Evolutionary conservation across 1,140 invertebrate genomes (phyloP).

Genomic region (Stratiolaelaps scimitus): DNA sequence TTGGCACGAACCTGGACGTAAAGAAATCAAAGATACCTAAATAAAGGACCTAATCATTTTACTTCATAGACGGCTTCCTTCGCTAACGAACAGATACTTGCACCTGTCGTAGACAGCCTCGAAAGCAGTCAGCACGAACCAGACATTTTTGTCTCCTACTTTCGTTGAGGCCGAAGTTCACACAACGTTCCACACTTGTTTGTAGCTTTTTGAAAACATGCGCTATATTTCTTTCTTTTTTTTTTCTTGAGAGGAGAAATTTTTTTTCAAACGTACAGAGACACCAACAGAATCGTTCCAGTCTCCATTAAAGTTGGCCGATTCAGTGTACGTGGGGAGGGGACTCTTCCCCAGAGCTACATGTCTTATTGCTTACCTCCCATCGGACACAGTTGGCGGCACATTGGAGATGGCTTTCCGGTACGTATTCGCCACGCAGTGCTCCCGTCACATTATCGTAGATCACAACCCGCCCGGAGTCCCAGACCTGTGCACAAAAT

Average conservation of each 20-base stretch:
- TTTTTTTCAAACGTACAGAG: background rate
- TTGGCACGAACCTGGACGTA: no score
- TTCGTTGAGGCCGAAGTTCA: background rate
- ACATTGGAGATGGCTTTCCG: conserved; percentile 23
- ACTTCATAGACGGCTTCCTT: no score
- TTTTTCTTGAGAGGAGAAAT: background rate
- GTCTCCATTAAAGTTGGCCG: background rate
- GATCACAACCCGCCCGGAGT: conserved; percentile 18
- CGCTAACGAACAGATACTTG: no score
- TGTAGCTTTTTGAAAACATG: background rate
- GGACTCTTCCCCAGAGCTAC: background rate
- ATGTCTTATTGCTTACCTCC: background rate
- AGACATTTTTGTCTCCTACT: no score
- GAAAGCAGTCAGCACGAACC: no score
- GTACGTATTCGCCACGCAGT: background rate
- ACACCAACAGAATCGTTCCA: background rate
- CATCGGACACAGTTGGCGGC: conserved; percentile 18
- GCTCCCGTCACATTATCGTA: background rate
- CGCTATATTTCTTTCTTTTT: background rate
- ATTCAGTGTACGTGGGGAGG: background rate
- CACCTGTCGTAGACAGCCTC: no score
- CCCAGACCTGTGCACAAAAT: conserved; percentile 26
- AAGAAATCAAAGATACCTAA: no score
- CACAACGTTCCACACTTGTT: background rate
- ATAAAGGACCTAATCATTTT: no score